Evolutionary conservation across 23 tunicate genomes (phyloP).

Genomic region (Trididemnum nubilum): DNA sequence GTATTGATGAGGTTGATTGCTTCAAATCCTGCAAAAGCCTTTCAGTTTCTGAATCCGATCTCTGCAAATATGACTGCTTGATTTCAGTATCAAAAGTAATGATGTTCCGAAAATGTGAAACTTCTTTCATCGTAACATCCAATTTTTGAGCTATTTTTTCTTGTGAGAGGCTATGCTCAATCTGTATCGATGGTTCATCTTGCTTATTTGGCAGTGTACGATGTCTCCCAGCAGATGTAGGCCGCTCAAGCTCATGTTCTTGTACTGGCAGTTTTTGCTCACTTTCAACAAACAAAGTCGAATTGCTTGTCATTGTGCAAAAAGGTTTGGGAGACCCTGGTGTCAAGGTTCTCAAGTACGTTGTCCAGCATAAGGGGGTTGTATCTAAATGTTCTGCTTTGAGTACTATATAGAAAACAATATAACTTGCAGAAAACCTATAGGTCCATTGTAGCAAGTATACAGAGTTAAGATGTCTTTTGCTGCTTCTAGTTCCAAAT

Average conservation of each 20-base stretch:
- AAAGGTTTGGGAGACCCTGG: no score
- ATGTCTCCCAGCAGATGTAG: neutral
- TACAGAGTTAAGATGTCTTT: no score
- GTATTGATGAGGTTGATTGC: neutral
- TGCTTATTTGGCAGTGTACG: neutral
- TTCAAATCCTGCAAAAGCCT: neutral
- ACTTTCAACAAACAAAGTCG: slow-evolving; percentile 55
- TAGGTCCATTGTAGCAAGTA: no score
- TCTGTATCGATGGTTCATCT: neutral
- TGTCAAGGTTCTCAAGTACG: no score
- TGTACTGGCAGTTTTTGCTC: slow-evolving; percentile 21
- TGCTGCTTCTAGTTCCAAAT: no score
- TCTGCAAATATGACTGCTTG: slow-evolving; percentile 35
- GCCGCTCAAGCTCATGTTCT: neutral
- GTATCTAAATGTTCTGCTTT: no score
- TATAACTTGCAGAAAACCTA: no score
- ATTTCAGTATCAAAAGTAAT: slow-evolving; percentile 77
- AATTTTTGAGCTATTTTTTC: neutral
- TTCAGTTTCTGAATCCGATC: slow-evolving; percentile 73
- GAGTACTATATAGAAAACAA: no score
- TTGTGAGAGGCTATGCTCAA: no score
- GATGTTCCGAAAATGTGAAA: slow-evolving; percentile 54
- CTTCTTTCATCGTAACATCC: slow-evolving; percentile 29
- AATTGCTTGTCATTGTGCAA: no score
- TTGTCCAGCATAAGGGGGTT: no score